Evolutionary conservation across 2,797 vertebrate genomes (phyloP).

Genomic region (Darevskia mixta): DNA sequence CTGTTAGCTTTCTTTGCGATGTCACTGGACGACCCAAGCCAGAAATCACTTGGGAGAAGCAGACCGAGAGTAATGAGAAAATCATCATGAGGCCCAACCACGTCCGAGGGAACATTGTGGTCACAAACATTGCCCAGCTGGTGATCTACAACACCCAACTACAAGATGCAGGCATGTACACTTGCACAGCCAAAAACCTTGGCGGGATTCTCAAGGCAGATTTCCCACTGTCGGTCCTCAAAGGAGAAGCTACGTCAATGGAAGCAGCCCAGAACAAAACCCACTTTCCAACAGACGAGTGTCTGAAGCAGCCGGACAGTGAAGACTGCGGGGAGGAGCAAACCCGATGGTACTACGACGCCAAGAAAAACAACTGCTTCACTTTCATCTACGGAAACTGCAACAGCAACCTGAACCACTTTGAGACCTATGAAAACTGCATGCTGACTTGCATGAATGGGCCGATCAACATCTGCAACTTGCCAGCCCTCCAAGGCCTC

Average conservation of each 20-base stretch:
- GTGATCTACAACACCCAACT: conserved; percentile 95
- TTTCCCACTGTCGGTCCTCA: conserved; percentile 88
- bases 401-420: conserved; percentile 88
- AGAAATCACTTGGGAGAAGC: conserved; percentile 96
- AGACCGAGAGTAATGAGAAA: conserved; percentile 83
- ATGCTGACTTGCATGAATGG: conserved; percentile 91
- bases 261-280: conserved; percentile 81
- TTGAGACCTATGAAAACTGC: conserved; percentile 89
- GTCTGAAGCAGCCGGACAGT: conserved; percentile 84
- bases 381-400: conserved; percentile 88
- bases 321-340: conserved; percentile 90
- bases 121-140: conserved; percentile 96
- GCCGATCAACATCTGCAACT: conserved; percentile 85
- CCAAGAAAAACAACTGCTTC: conserved; percentile 92
- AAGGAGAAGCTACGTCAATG: conserved; percentile 73
- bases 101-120: conserved; percentile 90
- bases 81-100: conserved; percentile 93
- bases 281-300: conserved; percentile 84
- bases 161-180: conserved; percentile 93
- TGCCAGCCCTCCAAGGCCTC: conserved; percentile 91
- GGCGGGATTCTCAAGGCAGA: conserved; percentile 85
- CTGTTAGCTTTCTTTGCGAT: conserved; percentile 95
- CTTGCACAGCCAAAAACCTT: conserved; percentile 89
- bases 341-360: conserved; percentile 92
- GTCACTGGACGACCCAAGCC: conserved; percentile 92